phyloP scores from a whole-genome alignment of 2,797 vertebrate species.

The Silurus aristotelis region DNA sequence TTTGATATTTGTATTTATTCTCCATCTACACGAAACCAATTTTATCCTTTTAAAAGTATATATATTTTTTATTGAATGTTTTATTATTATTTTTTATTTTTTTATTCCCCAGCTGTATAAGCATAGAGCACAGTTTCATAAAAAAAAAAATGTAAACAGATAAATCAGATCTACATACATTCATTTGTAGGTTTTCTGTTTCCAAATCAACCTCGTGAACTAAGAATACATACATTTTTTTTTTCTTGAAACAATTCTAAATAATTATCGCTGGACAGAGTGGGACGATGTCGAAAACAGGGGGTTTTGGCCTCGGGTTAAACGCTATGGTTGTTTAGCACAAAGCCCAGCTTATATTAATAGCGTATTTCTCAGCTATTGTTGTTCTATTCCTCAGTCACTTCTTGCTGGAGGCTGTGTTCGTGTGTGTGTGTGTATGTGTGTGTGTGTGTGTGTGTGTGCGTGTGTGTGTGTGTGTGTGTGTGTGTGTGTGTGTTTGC shows the following conservation, averaged over 20 bases:
- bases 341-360: slow-evolving; percentile 65
- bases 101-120: neutral
- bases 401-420: slow-evolving; percentile 61
- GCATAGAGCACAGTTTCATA: no score
- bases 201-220: neutral
- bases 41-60: no score
- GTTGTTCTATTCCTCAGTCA: slow-evolving; percentile 70
- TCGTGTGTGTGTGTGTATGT: slow-evolving; percentile 47
- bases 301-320: slow-evolving; percentile 21
- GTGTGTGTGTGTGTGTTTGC: slow-evolving; percentile 50
- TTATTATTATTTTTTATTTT: no score
- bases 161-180: neutral
- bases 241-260: neutral
- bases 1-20: no score
- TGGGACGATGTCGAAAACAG: neutral
- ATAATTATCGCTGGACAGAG: neutral
- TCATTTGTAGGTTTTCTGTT: neutral
- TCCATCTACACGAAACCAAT: no score
- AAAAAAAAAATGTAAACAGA: no score
- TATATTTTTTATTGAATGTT: no score
- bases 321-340: slow-evolving; percentile 58
- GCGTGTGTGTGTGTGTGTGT: slow-evolving; percentile 53
- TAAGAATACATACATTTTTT: neutral
- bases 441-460: slow-evolving; percentile 53
- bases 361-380: slow-evolving; percentile 63